A percentile compares a stretch with the other conserved stretches of the same genome.
phyloP scores from a whole-genome alignment of 2,888 invertebrate species.

The Rhamnusium bicolor region DNA sequence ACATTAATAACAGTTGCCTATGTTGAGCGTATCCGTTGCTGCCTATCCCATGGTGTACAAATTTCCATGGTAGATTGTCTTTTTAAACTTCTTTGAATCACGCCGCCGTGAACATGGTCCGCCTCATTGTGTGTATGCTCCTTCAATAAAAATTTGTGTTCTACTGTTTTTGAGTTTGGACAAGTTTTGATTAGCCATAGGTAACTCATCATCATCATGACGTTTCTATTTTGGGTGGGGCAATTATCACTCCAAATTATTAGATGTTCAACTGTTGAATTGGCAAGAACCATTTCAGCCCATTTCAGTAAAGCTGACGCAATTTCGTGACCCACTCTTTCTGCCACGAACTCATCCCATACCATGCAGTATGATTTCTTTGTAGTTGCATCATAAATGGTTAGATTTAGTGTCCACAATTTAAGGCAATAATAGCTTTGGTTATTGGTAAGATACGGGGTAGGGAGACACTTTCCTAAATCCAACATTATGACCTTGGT shows the following conservation, averaged over 20 bases:
- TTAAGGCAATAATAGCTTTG: conserved; percentile 43
- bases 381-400: neutral
- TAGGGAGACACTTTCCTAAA: conserved; percentile 43
- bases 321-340: conserved; percentile 49
- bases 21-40: neutral
- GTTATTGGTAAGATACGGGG: conserved; percentile 38
- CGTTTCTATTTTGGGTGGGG: neutral
- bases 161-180: neutral
- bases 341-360: conserved; percentile 47
- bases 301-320: conserved; percentile 49
- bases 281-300: conserved; percentile 1
- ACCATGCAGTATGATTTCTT: conserved; percentile 10
- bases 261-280: neutral
- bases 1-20: neutral
- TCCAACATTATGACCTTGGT: conserved; percentile 43
- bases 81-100: neutral
- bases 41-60: neutral
- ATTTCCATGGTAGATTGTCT: neutral
- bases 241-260: conserved; percentile 30
- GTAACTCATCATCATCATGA: neutral
- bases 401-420: neutral
- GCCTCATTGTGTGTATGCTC: neutral
- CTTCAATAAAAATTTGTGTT: neutral
- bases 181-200: neutral
- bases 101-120: neutral